These are phyloP conservation scores for Champsocephalus gunnari DNA, from an alignment of 2,797 vertebrate species.

Conservation along the genomic window DNA sequence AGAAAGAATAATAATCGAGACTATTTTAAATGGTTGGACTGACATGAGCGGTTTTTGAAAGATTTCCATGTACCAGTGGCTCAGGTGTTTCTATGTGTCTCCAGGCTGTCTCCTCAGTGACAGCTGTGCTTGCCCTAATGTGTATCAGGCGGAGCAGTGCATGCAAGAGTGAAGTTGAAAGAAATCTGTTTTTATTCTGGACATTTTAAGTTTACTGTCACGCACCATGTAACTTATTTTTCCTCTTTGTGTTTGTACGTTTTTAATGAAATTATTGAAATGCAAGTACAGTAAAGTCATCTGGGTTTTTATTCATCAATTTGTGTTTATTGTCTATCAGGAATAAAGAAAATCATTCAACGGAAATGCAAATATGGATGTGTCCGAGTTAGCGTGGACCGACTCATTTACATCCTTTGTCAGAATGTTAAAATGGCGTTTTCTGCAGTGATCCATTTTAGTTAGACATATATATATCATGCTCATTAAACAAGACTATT, in stretches of 20 bases:
- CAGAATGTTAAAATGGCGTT: slow-evolving; percentile 23
- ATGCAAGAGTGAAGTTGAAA: slow-evolving; percentile 15
- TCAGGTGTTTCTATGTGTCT: slow-evolving; percentile 39
- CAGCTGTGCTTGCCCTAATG: slow-evolving; percentile 35
- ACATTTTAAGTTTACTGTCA: slow-evolving; percentile 31
- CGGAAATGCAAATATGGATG: slow-evolving; percentile 55
- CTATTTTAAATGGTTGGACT: neutral
- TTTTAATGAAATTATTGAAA: neutral
- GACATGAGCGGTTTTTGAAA: neutral
- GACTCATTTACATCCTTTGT: slow-evolving; percentile 32
- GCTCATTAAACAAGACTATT: slow-evolving; percentile 9
- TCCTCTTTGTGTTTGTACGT: neutral
- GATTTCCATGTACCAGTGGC: slow-evolving; percentile 14
- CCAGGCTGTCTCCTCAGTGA: slow-evolving; percentile 20
- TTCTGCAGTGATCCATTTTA: slow-evolving; percentile 29
- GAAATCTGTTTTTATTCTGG: neutral
- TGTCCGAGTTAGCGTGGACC: neutral
- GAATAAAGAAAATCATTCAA: slow-evolving; percentile 17
- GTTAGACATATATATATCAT: neutral
- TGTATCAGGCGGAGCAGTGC: neutral
- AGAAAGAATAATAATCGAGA: neutral
- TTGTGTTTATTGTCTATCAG: slow-evolving; percentile 7
- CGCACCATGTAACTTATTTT: neutral
- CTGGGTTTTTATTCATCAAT: neutral
- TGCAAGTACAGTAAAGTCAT: neutral